Conservation (phyloP, 2,113 vertebrate genomes). For the Megaceryle torquata region DNA sequence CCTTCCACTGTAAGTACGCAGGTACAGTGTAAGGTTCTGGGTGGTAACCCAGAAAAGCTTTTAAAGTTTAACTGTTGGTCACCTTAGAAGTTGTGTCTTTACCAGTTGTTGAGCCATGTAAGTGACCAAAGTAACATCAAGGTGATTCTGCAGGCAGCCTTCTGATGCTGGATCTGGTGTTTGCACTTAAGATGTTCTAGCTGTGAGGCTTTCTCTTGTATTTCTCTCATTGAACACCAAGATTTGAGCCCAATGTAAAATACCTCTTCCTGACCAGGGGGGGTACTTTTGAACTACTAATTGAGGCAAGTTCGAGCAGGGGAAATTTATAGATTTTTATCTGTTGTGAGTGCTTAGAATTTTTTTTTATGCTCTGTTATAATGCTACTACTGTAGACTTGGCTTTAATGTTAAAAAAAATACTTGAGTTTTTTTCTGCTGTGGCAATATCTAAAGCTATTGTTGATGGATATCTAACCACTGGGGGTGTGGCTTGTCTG, state of each 20-base stretch:
- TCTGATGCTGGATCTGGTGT: neutral
- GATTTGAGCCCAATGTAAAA: neutral
- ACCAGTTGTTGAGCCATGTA: neutral
- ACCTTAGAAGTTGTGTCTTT: neutral
- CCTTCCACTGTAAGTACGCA: fast-evolving
- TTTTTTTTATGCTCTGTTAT: neutral
- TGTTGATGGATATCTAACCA: neutral
- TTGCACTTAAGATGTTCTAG: neutral
- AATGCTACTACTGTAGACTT: neutral
- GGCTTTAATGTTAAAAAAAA: neutral
- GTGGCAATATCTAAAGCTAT: neutral
- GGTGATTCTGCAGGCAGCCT: neutral
- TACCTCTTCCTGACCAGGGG: neutral
- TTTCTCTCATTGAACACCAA: neutral
- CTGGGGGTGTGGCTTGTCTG: neutral
- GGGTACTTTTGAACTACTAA: neutral
- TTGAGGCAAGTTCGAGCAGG: neutral
- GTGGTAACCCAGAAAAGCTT: neutral
- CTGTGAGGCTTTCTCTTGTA: neutral
- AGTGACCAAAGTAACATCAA: neutral
- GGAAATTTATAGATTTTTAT: neutral
- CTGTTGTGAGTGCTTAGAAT: neutral
- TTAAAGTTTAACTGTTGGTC: neutral
- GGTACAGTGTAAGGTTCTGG: neutral
- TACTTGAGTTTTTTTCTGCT: neutral